Evolutionary conservation across 2,113 vertebrate species (phyloP), one percentile per base, ranked within the genome.

Genomic region (Grallaria varia): DNA sequence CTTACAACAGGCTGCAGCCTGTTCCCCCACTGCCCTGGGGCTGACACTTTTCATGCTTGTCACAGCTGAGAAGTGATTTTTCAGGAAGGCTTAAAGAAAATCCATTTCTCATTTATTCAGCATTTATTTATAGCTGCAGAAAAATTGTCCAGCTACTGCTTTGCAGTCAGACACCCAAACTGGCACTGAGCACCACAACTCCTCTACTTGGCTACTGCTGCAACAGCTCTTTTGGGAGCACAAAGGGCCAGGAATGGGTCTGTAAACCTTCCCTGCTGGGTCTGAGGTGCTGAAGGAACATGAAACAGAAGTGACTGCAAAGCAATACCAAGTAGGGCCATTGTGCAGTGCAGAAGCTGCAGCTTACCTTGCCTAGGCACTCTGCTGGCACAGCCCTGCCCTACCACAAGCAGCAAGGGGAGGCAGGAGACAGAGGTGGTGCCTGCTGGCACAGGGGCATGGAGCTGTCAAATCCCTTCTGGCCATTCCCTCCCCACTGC

Each of bases 31-130:
- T 80, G 82, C 67, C 75, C 77, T 25, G 30, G 42, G 72, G 60
- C 79, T 80, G 82, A 86, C 55, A 40, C 85, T 95, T 84, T 55
- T 85, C 93, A 95, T 86, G 91, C 82, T 55, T 90, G 85, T 94
- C 90, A 91, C 84, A 86, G 75, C 35, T 33, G 67, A 96, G 73
- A 87, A 96, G 89, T 66, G 84, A 90, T 94, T 89, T 97, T 89
- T 91, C 18, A 1, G 84, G 74, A 87, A 86, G 63, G 84, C 90
- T 96, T 90, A 91, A 95, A 93, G 94, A 94, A 96, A 96, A 96
- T 96, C 87, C 78, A 94, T 96, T 96, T 94, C 93, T 94, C 79
- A 92, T 96, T 96, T 94, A 95, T 96, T 93, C 93, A 85, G 75
- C 17, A 3, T 90, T 94, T 95, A 95, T 94, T 91, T 93, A 93